Evolutionary conservation across 2,888 invertebrate species (phyloP), one percentile per base, ranked within the genome.

Genomic region (Odontomyia ornata): DNA sequence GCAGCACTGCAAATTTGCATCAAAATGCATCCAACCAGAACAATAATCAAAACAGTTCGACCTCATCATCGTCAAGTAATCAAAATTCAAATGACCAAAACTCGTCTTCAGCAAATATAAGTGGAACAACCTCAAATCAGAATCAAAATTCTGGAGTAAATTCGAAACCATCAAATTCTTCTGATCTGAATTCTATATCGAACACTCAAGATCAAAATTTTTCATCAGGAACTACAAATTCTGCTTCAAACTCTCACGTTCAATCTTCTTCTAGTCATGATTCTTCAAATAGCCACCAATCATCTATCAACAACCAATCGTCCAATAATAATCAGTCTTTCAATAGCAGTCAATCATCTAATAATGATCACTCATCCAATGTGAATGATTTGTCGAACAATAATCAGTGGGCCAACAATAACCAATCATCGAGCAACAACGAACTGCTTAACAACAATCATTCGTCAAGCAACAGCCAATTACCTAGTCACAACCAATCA

Each of bases 21-120:
- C 72, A 84, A 36, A 81, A 79, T n/a, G 81, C 77, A 7, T 18
- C 57, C 43, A 72, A 60, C 7, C 56, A 67, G 18, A 21, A 7
- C 13, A 67, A 67, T n/a, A 84, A 81, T 72, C 83, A 83, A 56
- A 81, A 80, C 36, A 25, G 7, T 5, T 60, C 60, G 13, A 4
- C 23, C 4, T 25, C 60, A 23, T 82, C 69, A 4, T 56, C 83
- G n/a, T 82, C 82, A 1, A 67, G 27, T 15, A 36, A 62, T 21
- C 46, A 65, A 47, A 46, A 28, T 11, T 80, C 84, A 83, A 69
- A 83, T 81, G 79, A 81, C 80, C 73, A 84, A 28, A 81, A 79
- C n/a, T 82, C 83, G 0, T 80, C 82, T 36, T 81, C 82, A 21
- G 84, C 81, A 71, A 83, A 83, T 36, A 36, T 9, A 9, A 43